Evolutionary conservation across 2,113 vertebrate genomes (phyloP).

Genomic region (Parus major): DNA sequence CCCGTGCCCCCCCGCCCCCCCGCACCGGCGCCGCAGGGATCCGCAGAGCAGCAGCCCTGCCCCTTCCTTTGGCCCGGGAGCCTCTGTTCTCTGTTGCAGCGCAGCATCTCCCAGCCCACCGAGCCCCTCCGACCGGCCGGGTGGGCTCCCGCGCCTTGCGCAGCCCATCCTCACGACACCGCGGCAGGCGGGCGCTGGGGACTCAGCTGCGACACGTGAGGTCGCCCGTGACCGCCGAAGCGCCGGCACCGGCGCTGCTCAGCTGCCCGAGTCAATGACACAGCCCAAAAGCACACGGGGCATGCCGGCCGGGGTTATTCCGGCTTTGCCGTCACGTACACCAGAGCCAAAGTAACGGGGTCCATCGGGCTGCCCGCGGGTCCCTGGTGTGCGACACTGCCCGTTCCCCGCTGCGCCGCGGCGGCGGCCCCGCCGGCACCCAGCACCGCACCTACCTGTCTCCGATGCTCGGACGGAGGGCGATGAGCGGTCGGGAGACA

Average conservation of each 20-base stretch:
- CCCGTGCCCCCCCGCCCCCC: background rate
- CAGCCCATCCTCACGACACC: background rate
- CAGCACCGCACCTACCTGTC: conserved; percentile 37
- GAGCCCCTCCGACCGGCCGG: background rate
- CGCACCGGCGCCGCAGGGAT: conserved; percentile 24
- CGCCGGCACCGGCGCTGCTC: background rate
- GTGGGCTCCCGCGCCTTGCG: background rate
- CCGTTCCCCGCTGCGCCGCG: background rate
- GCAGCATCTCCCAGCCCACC: background rate
- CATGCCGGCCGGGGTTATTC: background rate
- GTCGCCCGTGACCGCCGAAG: background rate
- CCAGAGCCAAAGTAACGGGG: background rate
- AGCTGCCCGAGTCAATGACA: background rate
- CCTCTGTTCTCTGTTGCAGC: background rate
- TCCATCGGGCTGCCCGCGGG: background rate
- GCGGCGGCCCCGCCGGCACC: background rate
- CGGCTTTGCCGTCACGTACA: background rate
- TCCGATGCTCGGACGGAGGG: background rate
- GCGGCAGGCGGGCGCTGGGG: background rate
- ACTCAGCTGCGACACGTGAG: background rate
- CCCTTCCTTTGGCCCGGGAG: conserved; percentile 22
- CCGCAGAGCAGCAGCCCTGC: conserved; percentile 51
- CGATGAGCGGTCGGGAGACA: background rate
- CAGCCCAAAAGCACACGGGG: background rate
- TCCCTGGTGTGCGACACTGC: background rate